Percentiles rank a stretch among this genome's conserved stretches.
phyloP scores from a whole-genome alignment of 1,140 invertebrate species.

The Anastrepha ludens region DNA sequence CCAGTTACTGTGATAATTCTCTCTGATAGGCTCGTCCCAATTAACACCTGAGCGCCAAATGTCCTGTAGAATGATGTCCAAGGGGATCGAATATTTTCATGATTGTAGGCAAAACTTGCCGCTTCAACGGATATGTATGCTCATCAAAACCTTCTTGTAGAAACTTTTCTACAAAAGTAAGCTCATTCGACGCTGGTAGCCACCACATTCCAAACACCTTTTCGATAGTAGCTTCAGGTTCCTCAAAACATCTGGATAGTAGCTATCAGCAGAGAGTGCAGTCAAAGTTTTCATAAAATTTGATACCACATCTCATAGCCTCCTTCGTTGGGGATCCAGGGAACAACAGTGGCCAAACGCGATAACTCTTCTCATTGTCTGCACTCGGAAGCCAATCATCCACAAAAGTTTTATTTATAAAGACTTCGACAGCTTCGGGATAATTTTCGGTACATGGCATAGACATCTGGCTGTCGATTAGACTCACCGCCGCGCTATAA shows the following conservation, averaged over 20 bases:
- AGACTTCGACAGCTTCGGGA: slow-evolving; percentile 1
- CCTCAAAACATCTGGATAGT: neutral
- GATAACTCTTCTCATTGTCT: slow-evolving; percentile 16
- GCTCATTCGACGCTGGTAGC: slow-evolving; percentile 15
- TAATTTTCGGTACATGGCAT: slow-evolving; percentile 54
- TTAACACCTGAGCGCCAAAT: slow-evolving; percentile 4
- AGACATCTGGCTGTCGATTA: slow-evolving; percentile 53
- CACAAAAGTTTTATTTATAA: slow-evolving; percentile 23
- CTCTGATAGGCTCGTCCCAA: slow-evolving; percentile 29
- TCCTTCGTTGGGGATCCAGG: neutral
- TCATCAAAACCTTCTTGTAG: neutral
- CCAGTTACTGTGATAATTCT: neutral
- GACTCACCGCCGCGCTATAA: slow-evolving; percentile 61
- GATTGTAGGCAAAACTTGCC: neutral
- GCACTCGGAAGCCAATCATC: slow-evolving; percentile 35
- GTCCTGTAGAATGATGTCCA: slow-evolving; percentile 20
- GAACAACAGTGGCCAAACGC: neutral
- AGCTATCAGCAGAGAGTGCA: neutral
- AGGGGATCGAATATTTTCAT: neutral
- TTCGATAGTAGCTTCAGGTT: slow-evolving; percentile 17
- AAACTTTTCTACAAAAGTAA: slow-evolving; percentile 35
- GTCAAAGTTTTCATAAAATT: neutral
- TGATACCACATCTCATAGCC: slow-evolving; percentile 12
- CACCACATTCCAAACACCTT: slow-evolving; percentile 52
- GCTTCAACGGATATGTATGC: neutral